These are phyloP conservation scores for Vulpes vulpes DNA, from an alignment of 2,113 vertebrate genomes.

Conservation along the genomic window DNA sequence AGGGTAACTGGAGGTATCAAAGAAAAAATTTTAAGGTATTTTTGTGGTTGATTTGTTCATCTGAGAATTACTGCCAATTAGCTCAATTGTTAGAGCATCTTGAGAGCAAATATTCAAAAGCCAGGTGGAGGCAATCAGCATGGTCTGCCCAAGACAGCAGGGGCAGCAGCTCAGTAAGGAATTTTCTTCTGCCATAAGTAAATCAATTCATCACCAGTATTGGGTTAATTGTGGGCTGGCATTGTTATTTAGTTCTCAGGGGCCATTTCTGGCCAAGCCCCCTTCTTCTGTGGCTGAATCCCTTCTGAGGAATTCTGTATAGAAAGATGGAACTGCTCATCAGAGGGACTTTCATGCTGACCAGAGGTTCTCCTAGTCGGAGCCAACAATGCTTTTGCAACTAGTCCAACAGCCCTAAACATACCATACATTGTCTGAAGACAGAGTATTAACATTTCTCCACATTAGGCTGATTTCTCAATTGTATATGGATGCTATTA, in stretches of 20 bases:
- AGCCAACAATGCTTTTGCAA: neutral
- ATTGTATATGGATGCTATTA: neutral
- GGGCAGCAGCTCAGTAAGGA: neutral
- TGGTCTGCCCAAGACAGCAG: neutral
- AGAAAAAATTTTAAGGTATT: neutral
- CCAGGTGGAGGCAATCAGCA: neutral
- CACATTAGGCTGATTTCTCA: neutral
- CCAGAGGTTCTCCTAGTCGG: neutral
- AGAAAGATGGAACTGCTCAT: neutral
- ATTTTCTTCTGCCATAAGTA: neutral
- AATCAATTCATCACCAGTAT: neutral
- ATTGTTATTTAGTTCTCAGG: neutral
- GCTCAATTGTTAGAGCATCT: neutral
- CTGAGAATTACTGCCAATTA: constrained; percentile 8
- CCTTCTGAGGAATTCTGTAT: neutral
- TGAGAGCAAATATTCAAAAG: neutral
- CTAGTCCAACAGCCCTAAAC: neutral
- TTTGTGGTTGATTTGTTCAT: constrained; percentile 40
- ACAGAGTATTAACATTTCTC: neutral
- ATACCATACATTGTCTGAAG: neutral
- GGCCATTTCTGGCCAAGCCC: neutral
- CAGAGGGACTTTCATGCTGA: neutral
- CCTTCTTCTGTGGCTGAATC: neutral
- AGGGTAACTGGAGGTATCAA: neutral
- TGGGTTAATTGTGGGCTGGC: neutral